Evolutionary conservation across 2,888 invertebrate species (phyloP).

Genomic region (Napeogenes sylphis): DNA sequence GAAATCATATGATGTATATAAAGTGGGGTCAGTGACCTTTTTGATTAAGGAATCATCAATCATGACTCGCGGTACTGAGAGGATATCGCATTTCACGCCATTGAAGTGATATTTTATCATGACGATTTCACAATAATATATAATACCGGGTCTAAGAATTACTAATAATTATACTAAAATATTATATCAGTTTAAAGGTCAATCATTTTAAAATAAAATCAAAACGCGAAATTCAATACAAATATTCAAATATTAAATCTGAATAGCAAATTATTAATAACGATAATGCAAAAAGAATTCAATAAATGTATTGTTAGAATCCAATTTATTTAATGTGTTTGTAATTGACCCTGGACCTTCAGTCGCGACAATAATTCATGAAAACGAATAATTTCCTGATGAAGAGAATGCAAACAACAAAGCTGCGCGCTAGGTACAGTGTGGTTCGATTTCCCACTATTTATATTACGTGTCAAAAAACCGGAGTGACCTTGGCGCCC

Average conservation of each 20-base stretch:
- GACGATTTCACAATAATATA: conserved; percentile 2
- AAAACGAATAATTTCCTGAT: conserved; percentile 69
- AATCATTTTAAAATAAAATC: too few species aligned
- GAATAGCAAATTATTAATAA: too few species aligned
- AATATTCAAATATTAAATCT: too few species aligned
- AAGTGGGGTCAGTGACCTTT: conserved; percentile 56
- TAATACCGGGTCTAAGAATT: too few species aligned
- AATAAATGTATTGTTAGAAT: neutral
- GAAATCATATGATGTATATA: conserved; percentile 54
- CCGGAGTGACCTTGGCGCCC: conserved; percentile 72
- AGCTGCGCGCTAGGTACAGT: conserved; percentile 29
- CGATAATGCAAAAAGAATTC: too few species aligned
- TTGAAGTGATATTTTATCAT: conserved; percentile 25
- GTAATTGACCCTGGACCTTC: conserved; percentile 46
- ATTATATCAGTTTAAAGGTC: too few species aligned
- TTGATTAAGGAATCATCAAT: conserved; percentile 74
- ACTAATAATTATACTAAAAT: too few species aligned
- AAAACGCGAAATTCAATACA: too few species aligned
- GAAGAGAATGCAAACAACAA: conserved; percentile 44
- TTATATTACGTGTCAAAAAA: conserved; percentile 74
- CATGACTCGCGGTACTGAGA: conserved; percentile 54
- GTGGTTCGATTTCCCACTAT: conserved; percentile 60
- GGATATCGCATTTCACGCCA: conserved; percentile 61
- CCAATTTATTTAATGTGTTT: conserved; percentile 1
- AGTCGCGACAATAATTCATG: conserved; percentile 47